These are phyloP conservation scores for Castor canadensis DNA, from an alignment of 2,113 vertebrate species.

Conservation along the genomic window DNA sequence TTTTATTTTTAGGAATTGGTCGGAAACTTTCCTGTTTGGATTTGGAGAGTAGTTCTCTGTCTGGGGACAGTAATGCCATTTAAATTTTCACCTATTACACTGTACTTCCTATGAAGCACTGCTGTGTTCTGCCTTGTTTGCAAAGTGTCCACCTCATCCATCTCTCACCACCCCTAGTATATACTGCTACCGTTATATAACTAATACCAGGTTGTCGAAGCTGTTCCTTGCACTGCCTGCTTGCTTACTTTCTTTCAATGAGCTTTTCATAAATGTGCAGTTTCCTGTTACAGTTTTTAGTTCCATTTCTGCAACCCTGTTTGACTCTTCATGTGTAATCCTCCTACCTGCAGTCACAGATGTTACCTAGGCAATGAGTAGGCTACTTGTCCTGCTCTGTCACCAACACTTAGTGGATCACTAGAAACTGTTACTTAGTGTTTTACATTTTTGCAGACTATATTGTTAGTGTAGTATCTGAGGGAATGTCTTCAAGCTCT, in stretches of 20 bases:
- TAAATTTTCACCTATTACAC: slow-evolving; percentile 36
- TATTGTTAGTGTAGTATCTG: not conserved
- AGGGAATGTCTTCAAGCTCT: not conserved
- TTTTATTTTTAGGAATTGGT: slow-evolving; percentile 46
- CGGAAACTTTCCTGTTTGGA: slow-evolving; percentile 49
- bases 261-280: not conserved
- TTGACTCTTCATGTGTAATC: not conserved
- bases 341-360: not conserved
- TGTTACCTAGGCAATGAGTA: not conserved
- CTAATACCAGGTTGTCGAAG: not conserved
- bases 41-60: slow-evolving; percentile 61
- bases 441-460: slow-evolving; percentile 7
- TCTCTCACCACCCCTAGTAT: not conserved
- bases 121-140: slow-evolving; percentile 44
- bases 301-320: not conserved
- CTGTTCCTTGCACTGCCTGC: not conserved
- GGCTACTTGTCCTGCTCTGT: not conserved
- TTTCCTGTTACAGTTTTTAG: not conserved
- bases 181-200: not conserved
- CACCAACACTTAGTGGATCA: slow-evolving; percentile 3
- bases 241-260: not conserved
- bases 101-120: slow-evolving; percentile 52
- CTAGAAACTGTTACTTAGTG: slow-evolving; percentile 38
- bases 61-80: slow-evolving; percentile 43
- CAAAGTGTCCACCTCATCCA: not conserved